phyloP scores from a whole-genome alignment of 2,113 vertebrate genomes.

The Danio rerio region DNA sequence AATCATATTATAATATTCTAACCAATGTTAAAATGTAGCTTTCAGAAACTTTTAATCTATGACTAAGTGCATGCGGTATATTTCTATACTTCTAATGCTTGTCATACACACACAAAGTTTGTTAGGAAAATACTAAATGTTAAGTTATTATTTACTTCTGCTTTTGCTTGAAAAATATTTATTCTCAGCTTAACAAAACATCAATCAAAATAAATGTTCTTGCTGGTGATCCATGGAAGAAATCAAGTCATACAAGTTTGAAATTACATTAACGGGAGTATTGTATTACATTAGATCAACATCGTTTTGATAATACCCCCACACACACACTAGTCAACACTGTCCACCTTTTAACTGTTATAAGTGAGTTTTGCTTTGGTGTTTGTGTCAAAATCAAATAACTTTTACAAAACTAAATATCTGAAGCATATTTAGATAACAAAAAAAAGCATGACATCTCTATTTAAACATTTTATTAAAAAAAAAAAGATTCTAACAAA shows the following conservation, averaged over 20 bases:
- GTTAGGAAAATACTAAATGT: neutral
- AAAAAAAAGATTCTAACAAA: neutral
- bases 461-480: slow-evolving; percentile 3
- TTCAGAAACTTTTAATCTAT: too few species aligned
- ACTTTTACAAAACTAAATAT: neutral
- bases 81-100: too few species aligned
- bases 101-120: too few species aligned
- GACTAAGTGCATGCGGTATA: too few species aligned
- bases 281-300: neutral
- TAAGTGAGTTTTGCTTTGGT: neutral
- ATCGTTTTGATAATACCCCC: neutral
- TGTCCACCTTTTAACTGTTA: neutral
- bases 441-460: neutral
- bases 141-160: neutral
- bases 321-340: neutral
- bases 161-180: neutral
- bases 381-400: neutral
- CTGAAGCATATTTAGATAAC: too few species aligned
- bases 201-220: neutral
- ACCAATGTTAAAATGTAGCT: too few species aligned
- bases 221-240: neutral
- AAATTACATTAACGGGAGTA: neutral
- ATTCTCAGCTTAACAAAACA: neutral
- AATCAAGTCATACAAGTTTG: neutral
- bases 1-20: too few species aligned